Percentiles rank a stretch among this genome's conserved stretches.
Evolutionary conservation across 2,888 invertebrate species (phyloP).

Genomic region (Archaeoteleia sp.): DNA sequence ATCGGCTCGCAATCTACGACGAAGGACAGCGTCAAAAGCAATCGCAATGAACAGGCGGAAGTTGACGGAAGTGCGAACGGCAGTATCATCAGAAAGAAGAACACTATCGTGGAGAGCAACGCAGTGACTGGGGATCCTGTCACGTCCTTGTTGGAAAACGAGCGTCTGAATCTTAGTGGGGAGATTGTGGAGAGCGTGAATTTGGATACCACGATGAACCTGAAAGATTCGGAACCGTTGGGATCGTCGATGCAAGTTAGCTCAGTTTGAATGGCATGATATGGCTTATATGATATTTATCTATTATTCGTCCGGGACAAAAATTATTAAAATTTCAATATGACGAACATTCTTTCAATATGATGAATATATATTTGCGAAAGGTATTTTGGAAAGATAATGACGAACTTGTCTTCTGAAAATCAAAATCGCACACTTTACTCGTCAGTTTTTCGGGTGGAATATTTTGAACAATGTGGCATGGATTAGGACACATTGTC

Average conservation of each 20-base stretch:
- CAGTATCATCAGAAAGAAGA: constrained; percentile 74
- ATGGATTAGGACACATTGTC: too few species aligned
- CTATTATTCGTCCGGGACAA: too few species aligned
- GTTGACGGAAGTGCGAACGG: constrained; percentile 74
- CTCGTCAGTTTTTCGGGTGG: too few species aligned
- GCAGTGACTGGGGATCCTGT: constrained; percentile 74
- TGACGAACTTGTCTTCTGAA: too few species aligned
- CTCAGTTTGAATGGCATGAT: constrained; percentile 78
- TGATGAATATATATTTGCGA: too few species aligned
- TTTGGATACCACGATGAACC: constrained; percentile 77
- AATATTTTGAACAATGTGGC: too few species aligned
- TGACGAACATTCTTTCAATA: too few species aligned
- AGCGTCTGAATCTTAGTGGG: constrained; percentile 58
- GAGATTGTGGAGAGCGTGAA: constrained; percentile 65
- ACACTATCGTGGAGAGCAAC: constrained; percentile 72
- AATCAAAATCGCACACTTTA: too few species aligned
- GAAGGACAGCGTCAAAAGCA: constrained; percentile 64
- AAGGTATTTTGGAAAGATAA: too few species aligned
- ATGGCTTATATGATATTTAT: too few species aligned
- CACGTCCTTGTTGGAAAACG: constrained; percentile 71
- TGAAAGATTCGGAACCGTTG: constrained; percentile 75
- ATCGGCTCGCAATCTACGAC: constrained; percentile 74
- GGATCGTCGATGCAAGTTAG: constrained; percentile 79
- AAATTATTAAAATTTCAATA: too few species aligned
- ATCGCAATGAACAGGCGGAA: constrained; percentile 65